phyloP scores from a whole-genome alignment of 2,888 invertebrate genomes.

The Drosophila borealis region DNA sequence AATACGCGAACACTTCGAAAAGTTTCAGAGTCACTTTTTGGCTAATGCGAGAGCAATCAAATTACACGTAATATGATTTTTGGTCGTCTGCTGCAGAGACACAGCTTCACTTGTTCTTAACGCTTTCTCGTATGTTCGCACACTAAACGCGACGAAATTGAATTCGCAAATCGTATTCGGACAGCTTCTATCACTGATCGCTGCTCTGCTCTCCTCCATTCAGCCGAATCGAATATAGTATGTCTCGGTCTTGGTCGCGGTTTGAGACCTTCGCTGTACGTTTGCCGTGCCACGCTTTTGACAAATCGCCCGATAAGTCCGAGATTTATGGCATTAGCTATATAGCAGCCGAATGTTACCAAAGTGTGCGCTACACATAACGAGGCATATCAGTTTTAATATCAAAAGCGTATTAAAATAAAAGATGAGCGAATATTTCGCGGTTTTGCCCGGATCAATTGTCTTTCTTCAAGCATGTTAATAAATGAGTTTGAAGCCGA shows the following conservation, averaged over 20 bases:
- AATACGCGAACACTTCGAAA: not conserved
- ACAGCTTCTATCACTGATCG: conserved; percentile 21
- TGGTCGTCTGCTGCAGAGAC: not conserved
- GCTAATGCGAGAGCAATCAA: conserved; percentile 18
- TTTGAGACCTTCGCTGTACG: conserved; percentile 26
- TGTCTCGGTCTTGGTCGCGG: conserved; percentile 33
- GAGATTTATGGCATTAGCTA: conserved; percentile 65
- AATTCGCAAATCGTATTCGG: conserved; percentile 23
- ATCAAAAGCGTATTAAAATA: not conserved
- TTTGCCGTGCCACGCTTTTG: conserved; percentile 70
- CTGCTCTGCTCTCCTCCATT: conserved; percentile 11
- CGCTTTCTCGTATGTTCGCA: conserved; percentile 39
- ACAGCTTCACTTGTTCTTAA: conserved; percentile 29
- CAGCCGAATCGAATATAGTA: conserved; percentile 26
- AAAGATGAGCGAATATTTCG: too few species aligned
- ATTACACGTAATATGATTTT: conserved; percentile 14
- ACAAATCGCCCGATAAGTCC: conserved; percentile 76
- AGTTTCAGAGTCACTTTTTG: conserved; percentile 5
- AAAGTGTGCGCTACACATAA: conserved; percentile 18
- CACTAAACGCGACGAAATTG: conserved; percentile 50
- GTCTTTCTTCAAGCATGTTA: too few species aligned
- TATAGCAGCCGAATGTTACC: conserved; percentile 30
- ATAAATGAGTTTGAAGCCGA: too few species aligned
- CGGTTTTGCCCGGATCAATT: too few species aligned
- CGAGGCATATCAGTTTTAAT: conserved; percentile 16